Base-by-base conservation (phyloP, 1,140 invertebrate species). In the Polyergus mexicanus region DNA sequence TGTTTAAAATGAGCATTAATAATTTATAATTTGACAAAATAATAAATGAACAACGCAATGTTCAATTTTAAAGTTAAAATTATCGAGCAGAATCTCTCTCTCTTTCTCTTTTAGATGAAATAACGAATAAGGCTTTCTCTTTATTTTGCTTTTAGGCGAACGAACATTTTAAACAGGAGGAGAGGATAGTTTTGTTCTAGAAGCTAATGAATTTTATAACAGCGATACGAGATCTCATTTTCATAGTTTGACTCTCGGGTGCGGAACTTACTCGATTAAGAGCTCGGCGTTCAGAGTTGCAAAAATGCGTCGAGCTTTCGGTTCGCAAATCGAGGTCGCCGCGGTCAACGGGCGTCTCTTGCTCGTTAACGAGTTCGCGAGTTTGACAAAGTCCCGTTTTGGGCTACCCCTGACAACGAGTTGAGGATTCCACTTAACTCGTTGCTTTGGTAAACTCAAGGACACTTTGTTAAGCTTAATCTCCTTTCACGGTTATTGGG, bases 361-460 rank as follows among this genome's bases (percentile, higher is more conserved):
- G 58, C 41, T 54, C 62, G 32, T 60, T 74, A 89, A 89, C 83
- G 86, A 86, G 74, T 85, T 85, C 58, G 22, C 65, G 68, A 88
- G 56, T 80, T 88, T 69, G 63, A 86, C 74, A 71, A 89, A 88
- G 63, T 88, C 75, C 54, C 88, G 88, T 88, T 87, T 88, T 88
- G 72, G 71, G 71, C 44, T 47, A 58, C 74, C 72, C 78, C 65
- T 69, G 58, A 72, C 69, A 71, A 84, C 66, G 78, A 84, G 78
- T 84, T 76, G 54, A n/a, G 28, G 62, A 56, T 74, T 87, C 78
- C 58, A 38, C 28, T 54, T 66, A 58, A 76, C 77, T 84, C 86
- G 74, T 84, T 77, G 51, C 86, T 85, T 84, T 77, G 51, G 41
- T 47, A 71, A 72, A 65, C 58, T 88, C 80, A 47, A 65, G 76